phyloP scores from a whole-genome alignment of 2,888 invertebrate genomes.

The Megalurothrips usitatus region DNA sequence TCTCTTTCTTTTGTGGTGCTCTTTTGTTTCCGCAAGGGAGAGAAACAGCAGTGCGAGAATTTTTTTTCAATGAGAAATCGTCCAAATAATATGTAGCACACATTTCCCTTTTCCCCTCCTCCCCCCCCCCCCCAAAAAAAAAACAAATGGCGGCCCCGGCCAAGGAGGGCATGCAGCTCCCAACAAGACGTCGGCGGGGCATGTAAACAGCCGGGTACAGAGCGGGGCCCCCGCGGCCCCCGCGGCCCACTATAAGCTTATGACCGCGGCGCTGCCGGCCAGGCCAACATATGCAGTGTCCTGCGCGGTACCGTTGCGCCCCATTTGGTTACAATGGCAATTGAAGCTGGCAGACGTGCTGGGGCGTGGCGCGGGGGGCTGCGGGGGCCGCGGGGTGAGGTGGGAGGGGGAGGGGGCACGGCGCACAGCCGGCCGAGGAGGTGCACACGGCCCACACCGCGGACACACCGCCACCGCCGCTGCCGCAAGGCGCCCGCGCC shows the following conservation, averaged over 20 bases:
- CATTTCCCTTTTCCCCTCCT: too few relatives aligned
- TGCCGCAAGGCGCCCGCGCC: neutral
- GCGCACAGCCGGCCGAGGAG: neutral
- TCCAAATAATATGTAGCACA: too few relatives aligned
- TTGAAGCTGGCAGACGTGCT: neutral
- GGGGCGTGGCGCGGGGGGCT: neutral
- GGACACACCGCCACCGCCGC: neutral
- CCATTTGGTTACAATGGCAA: conserved; percentile 26
- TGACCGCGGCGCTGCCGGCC: conserved; percentile 19
- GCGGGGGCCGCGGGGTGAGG: neutral
- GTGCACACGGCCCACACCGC: neutral
- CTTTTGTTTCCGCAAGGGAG: neutral
- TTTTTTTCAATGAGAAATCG: too few relatives aligned
- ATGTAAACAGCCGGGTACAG: neutral
- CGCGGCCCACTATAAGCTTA: neutral
- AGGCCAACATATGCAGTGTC: conserved; percentile 21
- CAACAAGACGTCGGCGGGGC: too few relatives aligned
- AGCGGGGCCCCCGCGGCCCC: neutral
- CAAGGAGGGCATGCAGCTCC: too few relatives aligned
- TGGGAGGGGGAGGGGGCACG: neutral
- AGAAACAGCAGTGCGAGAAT: too few relatives aligned
- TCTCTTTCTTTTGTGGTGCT: neutral
- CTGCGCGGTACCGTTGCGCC: conserved; percentile 4
- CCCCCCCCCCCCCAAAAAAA: neutral
- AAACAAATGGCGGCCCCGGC: too few relatives aligned